These are phyloP conservation scores for Biston stratarius DNA, from an alignment of 2,888 invertebrate genomes.

Conservation along the genomic window DNA sequence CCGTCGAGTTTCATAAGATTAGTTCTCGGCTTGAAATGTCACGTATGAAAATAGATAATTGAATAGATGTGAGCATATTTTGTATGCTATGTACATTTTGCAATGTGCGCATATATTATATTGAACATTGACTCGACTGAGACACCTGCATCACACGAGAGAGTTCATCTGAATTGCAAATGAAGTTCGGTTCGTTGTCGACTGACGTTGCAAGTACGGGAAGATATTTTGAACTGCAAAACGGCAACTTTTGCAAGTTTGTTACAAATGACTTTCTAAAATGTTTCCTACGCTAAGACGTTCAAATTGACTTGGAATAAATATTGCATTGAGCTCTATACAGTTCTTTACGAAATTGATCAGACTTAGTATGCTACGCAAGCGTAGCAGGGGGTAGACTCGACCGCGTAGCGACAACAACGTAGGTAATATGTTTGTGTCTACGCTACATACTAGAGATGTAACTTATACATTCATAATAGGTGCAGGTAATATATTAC, in stretches of 20 bases:
- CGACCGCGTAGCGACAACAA: not conserved
- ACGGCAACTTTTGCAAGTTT: constrained; percentile 21
- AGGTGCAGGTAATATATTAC: too few relatives aligned
- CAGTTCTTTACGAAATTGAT: not conserved
- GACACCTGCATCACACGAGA: constrained; percentile 32
- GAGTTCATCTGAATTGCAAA: constrained; percentile 44
- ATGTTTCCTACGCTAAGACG: not conserved
- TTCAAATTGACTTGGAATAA: constrained; percentile 12
- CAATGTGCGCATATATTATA: constrained; percentile 31
- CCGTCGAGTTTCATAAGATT: constrained; percentile 22
- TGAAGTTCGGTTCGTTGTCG: constrained; percentile 31
- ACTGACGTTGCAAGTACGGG: constrained; percentile 18
- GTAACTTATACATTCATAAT: too few relatives aligned
- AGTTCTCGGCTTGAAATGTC: constrained; percentile 23
- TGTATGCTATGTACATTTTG: constrained; percentile 1
- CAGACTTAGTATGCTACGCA: not conserved
- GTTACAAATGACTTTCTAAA: constrained; percentile 16
- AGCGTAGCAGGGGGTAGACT: not conserved
- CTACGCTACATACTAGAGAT: not conserved
- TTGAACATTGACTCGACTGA: constrained; percentile 25
- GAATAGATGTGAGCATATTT: constrained; percentile 13
- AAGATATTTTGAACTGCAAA: constrained; percentile 17
- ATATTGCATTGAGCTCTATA: not conserved
- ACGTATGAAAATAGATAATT: constrained; percentile 30
- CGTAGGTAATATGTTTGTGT: not conserved